Evolutionary conservation across 2,797 vertebrate genomes (phyloP).

Genomic region (Nannoperca australis): DNA sequence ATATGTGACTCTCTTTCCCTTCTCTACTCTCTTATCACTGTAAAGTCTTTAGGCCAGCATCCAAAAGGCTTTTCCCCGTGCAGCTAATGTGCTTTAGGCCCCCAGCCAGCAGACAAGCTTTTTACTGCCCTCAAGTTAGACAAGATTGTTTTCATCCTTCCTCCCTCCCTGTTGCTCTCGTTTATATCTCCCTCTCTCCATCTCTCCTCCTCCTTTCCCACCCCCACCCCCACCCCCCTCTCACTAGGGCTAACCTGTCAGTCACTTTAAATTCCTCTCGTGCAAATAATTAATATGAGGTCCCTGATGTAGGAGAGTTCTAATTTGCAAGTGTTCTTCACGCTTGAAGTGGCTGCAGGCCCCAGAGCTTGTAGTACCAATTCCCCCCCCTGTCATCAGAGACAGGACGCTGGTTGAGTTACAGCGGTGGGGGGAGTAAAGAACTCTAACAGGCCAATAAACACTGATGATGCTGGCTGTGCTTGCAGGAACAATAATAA

Average conservation of each 20-base stretch:
- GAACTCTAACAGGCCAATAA: constrained; percentile 83
- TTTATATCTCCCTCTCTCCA: constrained; percentile 59
- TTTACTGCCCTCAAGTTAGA: constrained; percentile 80
- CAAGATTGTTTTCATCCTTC: constrained; percentile 74
- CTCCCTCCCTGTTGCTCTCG: constrained; percentile 40
- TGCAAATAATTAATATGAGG: constrained; percentile 87
- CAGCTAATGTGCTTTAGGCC: constrained; percentile 86
- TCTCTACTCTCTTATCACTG: constrained; percentile 76
- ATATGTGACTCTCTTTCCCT: constrained; percentile 67
- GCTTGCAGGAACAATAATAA: constrained; percentile 81
- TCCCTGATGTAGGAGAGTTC: constrained; percentile 83
- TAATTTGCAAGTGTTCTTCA: constrained; percentile 90
- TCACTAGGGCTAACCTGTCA: constrained; percentile 83
- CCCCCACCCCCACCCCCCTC: constrained; percentile 26
- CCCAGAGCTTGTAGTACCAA: constrained; percentile 86
- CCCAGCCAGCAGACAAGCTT: constrained; percentile 80
- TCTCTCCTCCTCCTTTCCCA: constrained; percentile 40
- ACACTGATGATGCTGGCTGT: constrained; percentile 78
- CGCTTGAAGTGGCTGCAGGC: constrained; percentile 83
- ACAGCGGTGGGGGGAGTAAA: constrained; percentile 74
- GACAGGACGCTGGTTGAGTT: constrained; percentile 81
- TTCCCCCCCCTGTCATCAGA: constrained; percentile 83
- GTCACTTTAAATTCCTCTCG: constrained; percentile 84
- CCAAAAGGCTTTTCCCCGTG: constrained; percentile 84
- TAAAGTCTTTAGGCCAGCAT: constrained; percentile 83